Base-by-base conservation (phyloP, 2,888 invertebrate species). In the Petrophora chlorosata region DNA sequence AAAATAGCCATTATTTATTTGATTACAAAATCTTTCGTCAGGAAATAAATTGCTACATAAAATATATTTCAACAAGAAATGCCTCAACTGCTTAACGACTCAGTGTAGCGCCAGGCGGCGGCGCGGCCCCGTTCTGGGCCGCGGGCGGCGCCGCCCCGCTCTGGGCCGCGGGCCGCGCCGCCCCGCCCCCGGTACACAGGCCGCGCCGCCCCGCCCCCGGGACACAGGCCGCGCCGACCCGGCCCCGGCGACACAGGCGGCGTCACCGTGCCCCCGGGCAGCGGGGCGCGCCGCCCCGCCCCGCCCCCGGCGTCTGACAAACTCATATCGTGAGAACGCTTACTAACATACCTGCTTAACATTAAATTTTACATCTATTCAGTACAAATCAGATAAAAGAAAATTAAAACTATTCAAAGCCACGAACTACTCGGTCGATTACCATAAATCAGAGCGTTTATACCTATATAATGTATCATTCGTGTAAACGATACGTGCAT, bases 1-100 rank as follows among this genome's bases (percentile, higher is more conserved):
- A 74, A 84, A 84, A 87, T 86, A 85, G 85, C 84, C 86, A 87
- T 86, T 80, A 81, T 87, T 87, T 87, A 87, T 86, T 86, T 83
- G 85, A 86, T 86, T 85, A 87, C 83, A 87, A 87, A 86, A 85
- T 79, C 71, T 77, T 82, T 83, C 72, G 84, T 85, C 85, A 82
- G 73, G 83, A 85, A 86, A 85, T 85, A 83, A 86, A 85, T 82
- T 74, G 86, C 83, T 84, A 85, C 83, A 82, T 86, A 84, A 82
- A 82, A 82, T 84, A 82, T 83, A 82, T 80, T 79, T 82, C 66
- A 83, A 83, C 82, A 83, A 82, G 79, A 82, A 82, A 80, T 79
- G 81, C 81, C 71, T 79, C 77, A 69, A 73, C 68, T 67, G 78
- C 72, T 65, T 59, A 66, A 66, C 70, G 60, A 66, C 41, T 39